Percentiles rank a stretch among this genome's conserved stretches.
phyloP scores from a whole-genome alignment of 2,888 invertebrate species.

The Thymelicus sylvestris region DNA sequence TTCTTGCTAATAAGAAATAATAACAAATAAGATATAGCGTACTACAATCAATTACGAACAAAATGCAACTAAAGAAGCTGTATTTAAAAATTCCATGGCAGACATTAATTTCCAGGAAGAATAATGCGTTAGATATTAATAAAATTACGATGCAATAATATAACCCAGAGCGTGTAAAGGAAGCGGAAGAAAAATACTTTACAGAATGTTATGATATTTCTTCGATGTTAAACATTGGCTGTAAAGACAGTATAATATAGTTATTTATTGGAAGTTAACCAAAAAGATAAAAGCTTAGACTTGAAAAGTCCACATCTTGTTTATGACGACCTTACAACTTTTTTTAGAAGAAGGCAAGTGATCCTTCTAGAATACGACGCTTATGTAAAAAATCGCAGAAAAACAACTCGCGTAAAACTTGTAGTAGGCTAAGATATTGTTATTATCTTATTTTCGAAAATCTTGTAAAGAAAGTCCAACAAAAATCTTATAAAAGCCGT shows the following conservation, averaged over 20 bases:
- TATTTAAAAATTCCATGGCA: slow-evolving; percentile 18
- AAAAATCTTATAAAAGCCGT: background rate
- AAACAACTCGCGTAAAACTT: background rate
- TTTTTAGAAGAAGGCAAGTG: too few species aligned
- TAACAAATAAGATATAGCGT: too few species aligned
- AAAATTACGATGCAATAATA: slow-evolving; percentile 10
- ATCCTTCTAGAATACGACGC: background rate
- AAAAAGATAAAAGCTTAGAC: too few species aligned
- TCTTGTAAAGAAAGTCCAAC: background rate
- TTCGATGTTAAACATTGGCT: background rate
- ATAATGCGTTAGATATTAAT: slow-evolving; percentile 1
- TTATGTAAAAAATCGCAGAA: background rate
- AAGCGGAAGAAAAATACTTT: slow-evolving; percentile 20
- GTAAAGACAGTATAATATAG: background rate
- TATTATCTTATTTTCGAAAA: slow-evolving; percentile 1
- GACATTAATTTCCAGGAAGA: slow-evolving; percentile 15
- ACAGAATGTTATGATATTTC: slow-evolving; percentile 5
- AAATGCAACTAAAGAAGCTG: background rate
- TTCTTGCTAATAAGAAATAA: too few species aligned
- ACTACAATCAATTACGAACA: too few species aligned
- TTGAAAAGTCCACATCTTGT: too few species aligned
- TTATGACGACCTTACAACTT: too few species aligned
- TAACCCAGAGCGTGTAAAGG: slow-evolving; percentile 8
- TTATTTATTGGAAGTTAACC: background rate
- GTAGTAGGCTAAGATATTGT: background rate